Evolutionary conservation across 2,888 invertebrate genomes (phyloP).

Genomic region (Cybosia mesomella): DNA sequence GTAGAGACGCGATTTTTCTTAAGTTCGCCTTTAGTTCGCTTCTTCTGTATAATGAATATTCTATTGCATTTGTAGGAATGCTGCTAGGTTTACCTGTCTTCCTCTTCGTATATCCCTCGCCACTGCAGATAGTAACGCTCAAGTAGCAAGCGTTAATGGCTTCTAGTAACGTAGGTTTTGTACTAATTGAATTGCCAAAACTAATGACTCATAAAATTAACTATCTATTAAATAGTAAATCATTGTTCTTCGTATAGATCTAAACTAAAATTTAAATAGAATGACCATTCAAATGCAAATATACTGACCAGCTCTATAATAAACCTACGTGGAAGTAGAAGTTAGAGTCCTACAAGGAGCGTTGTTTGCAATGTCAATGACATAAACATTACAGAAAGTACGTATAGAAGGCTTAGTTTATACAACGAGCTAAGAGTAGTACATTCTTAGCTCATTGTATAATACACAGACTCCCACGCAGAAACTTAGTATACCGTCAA

Average conservation of each 20-base stretch:
- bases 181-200: background rate
- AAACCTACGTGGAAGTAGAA: background rate
- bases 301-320: slow-evolving; percentile 9
- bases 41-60: too few species aligned
- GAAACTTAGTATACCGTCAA: background rate
- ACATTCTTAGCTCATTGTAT: too few species aligned
- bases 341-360: background rate
- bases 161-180: background rate
- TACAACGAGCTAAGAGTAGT: too few species aligned
- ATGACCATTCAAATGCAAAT: slow-evolving; percentile 53
- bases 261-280: slow-evolving; percentile 47
- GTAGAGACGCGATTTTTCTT: too few species aligned
- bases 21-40: too few species aligned
- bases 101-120: too few species aligned
- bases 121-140: too few species aligned
- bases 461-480: too few species aligned
- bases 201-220: background rate
- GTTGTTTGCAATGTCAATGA: background rate
- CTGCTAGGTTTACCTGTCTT: too few species aligned
- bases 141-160: background rate
- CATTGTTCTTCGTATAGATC: slow-evolving; percentile 34
- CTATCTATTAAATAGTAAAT: slow-evolving; percentile 16
- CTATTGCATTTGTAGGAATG: too few species aligned
- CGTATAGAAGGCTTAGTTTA: background rate
- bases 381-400: background rate